Evolutionary conservation across 2,888 invertebrate genomes (phyloP).

Genomic region (Bruchidius siliquastri): DNA sequence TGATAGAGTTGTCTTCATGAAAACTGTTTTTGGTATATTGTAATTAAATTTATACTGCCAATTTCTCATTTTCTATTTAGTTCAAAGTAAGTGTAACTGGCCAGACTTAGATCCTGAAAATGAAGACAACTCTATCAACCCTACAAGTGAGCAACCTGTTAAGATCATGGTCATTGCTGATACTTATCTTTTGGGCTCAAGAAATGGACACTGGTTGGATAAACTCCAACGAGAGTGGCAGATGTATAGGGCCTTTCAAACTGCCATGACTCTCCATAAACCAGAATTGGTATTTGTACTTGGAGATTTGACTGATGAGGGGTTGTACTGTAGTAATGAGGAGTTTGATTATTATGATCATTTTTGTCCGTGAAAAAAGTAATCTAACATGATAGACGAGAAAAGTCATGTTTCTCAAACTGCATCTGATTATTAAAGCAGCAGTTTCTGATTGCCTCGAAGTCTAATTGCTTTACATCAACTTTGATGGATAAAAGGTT

Average conservation of each 20-base stretch:
- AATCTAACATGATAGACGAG: no score
- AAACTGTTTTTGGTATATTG: slow-evolving; percentile 29
- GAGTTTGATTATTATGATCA: slow-evolving; percentile 81
- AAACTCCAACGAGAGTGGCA: slow-evolving; percentile 95
- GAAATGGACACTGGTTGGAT: slow-evolving; percentile 92
- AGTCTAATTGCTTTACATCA: no score
- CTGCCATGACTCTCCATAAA: slow-evolving; percentile 71
- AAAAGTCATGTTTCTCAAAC: no score
- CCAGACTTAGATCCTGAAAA: slow-evolving; percentile 54
- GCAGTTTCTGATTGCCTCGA: no score
- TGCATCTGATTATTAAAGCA: no score
- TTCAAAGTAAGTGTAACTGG: slow-evolving; percentile 75
- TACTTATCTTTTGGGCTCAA: slow-evolving; percentile 82
- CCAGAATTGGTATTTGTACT: slow-evolving; percentile 85
- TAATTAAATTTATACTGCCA: slow-evolving; percentile 57
- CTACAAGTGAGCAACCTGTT: slow-evolving; percentile 52
- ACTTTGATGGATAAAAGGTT: no score
- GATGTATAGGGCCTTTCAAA: slow-evolving; percentile 91
- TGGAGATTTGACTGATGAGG: slow-evolving; percentile 96
- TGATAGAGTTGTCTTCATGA: slow-evolving; percentile 42
- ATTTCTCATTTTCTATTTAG: slow-evolving; percentile 74
- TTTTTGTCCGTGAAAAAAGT: no score
- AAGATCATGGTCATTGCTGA: slow-evolving; percentile 86
- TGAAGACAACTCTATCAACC: slow-evolving; percentile 41
- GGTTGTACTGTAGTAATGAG: slow-evolving; percentile 73